A percentile compares a stretch with the other conserved stretches of the same genome.
Conservation (phyloP, 2,113 vertebrate species). For the Sphyrna mokarran region DNA sequence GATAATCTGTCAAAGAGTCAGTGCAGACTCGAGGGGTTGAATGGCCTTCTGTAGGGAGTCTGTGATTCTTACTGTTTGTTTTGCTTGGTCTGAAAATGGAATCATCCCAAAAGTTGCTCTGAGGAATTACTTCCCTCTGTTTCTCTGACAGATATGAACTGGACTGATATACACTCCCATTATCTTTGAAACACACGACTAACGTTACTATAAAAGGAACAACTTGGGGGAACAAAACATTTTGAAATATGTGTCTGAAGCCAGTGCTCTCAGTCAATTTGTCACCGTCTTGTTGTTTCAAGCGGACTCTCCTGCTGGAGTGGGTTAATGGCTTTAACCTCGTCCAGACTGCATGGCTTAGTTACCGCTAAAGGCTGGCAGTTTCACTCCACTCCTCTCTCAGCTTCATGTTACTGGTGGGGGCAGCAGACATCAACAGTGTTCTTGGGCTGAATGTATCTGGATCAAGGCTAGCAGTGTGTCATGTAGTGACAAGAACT, state of each 20-base stretch:
- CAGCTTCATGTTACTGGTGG: background rate
- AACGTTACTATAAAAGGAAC: background rate
- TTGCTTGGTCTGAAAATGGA: too few species aligned
- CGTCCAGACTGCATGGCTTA: background rate
- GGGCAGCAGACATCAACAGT: background rate
- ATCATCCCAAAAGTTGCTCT: background rate
- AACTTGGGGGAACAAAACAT: background rate
- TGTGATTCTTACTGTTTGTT: too few species aligned
- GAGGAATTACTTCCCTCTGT: background rate
- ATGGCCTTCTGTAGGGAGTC: too few species aligned
- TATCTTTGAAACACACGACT: background rate
- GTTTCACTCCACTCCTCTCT: background rate
- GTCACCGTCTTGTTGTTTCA: background rate
- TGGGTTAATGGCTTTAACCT: conserved; percentile 1
- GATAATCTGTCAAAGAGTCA: too few species aligned
- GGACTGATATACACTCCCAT: background rate
- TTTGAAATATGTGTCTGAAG: background rate
- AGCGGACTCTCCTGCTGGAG: background rate
- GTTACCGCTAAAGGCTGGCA: background rate
- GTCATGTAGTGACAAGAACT: background rate
- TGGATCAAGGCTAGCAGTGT: background rate
- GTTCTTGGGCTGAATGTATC: background rate
- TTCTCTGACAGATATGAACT: too few species aligned
- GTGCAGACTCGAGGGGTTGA: too few species aligned
- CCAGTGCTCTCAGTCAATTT: background rate